Percentiles rank a stretch among this genome's conserved stretches.
Conservation (phyloP, 37 sponge, comb jelly and placozoan genomes). For the Cliona cf. orientalis region DNA sequence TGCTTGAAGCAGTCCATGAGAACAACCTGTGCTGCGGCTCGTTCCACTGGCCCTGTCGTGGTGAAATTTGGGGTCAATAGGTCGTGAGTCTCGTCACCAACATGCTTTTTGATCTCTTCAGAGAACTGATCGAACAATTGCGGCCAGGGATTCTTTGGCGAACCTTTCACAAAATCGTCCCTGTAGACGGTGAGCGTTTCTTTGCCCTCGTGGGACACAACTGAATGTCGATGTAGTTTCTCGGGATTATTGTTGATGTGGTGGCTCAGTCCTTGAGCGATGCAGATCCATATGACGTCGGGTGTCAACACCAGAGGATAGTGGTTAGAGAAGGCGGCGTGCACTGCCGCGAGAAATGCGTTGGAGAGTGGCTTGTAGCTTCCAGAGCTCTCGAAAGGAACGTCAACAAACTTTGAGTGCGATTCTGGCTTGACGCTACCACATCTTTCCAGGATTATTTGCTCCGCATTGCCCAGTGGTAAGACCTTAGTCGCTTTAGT, state of each 20-base stretch:
- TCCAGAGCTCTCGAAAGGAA: too few species aligned
- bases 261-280: conserved; percentile 43
- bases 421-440: too few species aligned
- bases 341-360: too few species aligned
- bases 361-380: too few species aligned
- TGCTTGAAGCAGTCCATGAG: conserved; percentile 64
- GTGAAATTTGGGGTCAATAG: conserved; percentile 50
- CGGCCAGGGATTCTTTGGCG: conserved; percentile 55
- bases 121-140: conserved; percentile 61
- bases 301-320: conserved; percentile 61
- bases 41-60: conserved; percentile 63
- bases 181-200: conserved; percentile 11
- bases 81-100: conserved; percentile 50
- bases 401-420: too few species aligned
- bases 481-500: too few species aligned
- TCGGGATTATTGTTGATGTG: conserved; percentile 67
- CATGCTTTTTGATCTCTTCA: conserved; percentile 41
- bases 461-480: too few species aligned
- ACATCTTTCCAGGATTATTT: too few species aligned
- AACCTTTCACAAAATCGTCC: conserved; percentile 62
- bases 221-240: conserved; percentile 50
- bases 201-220: conserved; percentile 66
- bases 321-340: too few species aligned
- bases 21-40: conserved; percentile 55
- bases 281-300: conserved; percentile 66